Evolutionary conservation across 2,888 invertebrate genomes (phyloP).

Genomic region (Urechis unicinctus): DNA sequence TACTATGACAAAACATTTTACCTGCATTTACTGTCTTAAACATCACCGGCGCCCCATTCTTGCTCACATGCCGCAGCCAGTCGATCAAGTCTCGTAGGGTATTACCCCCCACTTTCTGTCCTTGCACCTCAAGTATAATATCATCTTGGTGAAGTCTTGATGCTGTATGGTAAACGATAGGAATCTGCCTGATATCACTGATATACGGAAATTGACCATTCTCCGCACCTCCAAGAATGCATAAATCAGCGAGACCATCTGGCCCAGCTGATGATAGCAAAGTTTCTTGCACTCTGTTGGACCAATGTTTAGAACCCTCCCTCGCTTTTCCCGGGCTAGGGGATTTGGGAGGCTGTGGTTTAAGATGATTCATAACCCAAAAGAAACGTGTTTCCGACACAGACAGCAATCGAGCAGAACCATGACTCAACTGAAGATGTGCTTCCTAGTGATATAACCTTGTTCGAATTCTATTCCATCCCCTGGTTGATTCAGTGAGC

Average conservation of each 20-base stretch:
- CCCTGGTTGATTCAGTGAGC: no score
- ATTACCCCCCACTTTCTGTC: conserved; percentile 57
- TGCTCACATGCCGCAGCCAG: conserved; percentile 55
- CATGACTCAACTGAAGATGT: no score
- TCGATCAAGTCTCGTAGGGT: conserved; percentile 56
- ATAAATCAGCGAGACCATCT: conserved; percentile 49
- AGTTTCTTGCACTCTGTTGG: conserved; percentile 50
- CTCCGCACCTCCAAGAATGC: conserved; percentile 55
- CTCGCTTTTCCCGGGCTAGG: neutral
- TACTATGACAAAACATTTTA: conserved; percentile 34
- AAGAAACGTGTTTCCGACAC: no score
- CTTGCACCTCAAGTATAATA: conserved; percentile 56
- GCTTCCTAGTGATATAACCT: no score
- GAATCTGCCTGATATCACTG: conserved; percentile 36
- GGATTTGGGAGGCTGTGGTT: no score
- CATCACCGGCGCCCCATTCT: conserved; percentile 55
- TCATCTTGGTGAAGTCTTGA: conserved; percentile 43
- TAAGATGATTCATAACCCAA: no score
- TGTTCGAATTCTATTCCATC: no score
- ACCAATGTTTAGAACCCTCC: conserved; percentile 38
- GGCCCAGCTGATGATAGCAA: conserved; percentile 46
- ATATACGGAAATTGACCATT: conserved; percentile 46
- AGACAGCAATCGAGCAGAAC: no score
- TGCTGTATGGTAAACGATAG: conserved; percentile 43
- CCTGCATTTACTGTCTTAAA: conserved; percentile 55